A percentile compares a stretch with the other conserved stretches of the same genome.
phyloP scores from a whole-genome alignment of 2,797 vertebrate species.

The Pseudocheirus occidentalis region DNA sequence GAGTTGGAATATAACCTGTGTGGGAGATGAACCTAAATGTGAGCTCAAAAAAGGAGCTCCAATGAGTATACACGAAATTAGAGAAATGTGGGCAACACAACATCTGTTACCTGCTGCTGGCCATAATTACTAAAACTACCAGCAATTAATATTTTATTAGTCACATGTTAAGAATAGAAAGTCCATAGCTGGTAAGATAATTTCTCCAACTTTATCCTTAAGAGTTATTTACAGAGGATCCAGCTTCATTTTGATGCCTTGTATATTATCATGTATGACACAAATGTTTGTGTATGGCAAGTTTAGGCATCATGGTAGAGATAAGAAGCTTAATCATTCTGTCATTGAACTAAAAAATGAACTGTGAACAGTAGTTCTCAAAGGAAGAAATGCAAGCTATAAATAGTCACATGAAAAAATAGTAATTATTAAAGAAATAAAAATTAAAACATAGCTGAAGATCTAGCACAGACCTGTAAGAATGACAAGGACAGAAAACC shows the following conservation, averaged over 20 bases:
- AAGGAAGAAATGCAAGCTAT: neutral
- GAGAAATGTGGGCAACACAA: neutral
- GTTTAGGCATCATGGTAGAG: neutral
- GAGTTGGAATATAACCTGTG: conserved; percentile 45
- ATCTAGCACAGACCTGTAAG: neutral
- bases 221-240: neutral
- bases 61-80: conserved; percentile 48
- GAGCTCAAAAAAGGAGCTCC: conserved; percentile 24
- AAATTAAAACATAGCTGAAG: neutral
- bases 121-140: conserved; percentile 24
- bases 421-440: neutral
- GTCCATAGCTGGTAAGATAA: neutral
- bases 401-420: neutral
- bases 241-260: neutral
- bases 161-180: conserved; percentile 3
- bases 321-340: neutral
- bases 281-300: neutral
- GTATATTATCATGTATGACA: neutral
- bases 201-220: neutral
- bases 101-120: conserved; percentile 29
- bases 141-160: conserved; percentile 27
- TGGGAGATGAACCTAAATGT: conserved; percentile 47
- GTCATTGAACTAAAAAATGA: neutral
- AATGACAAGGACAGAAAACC: neutral
- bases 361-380: neutral